Base-by-base conservation (phyloP, 1,140 invertebrate genomes). In the Eriocheir sinensis region DNA sequence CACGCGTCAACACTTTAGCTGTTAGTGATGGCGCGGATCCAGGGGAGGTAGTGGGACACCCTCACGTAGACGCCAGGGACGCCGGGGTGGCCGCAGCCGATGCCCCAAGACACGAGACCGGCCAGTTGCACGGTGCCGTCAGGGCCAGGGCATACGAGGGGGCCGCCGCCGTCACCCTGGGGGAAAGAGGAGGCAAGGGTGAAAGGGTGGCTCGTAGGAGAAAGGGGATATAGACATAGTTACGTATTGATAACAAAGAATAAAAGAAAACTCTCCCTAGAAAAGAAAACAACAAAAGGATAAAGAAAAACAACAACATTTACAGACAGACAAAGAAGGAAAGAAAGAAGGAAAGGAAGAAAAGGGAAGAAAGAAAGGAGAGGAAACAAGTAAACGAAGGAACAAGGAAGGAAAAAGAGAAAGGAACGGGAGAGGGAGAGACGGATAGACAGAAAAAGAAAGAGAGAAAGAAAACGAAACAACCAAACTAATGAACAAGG, bases 31-130 rank as follows among this genome's bases (percentile, higher is more conserved):
- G 53, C 79, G 44, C 72, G 44, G 91, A 99, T 98, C 98, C 98
- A 99, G 96, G 98, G 98, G 81, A 98, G 97, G 96, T 99, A 99
- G 92, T 98, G 97, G 0, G 98, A 97, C 0, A 99, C 98, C 96
- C 98, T 98, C 0, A 98, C 97, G 96, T 99, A 99, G 17, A 99
- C 98, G 27, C 98, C 98, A 79, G 99, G 99, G 21, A 99, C 98
- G 83, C 98, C 98, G 32, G 97, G 97, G 96, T 99, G 98, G 6
- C 98, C 98, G 96, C 98, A 99, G 36, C 95, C 95, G 40, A 96
- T 72, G 9, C 91, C 91, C 91, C 91, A 92, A n/a, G 91, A 92
- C 36, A 92, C 91, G 8, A 92, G 79, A 4, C 91, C 91, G 0
- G 91, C 91, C 91, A 92, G 40, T 40, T 92, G 41, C n/a, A 89